Conservation (phyloP, 2,797 vertebrate genomes). For the Myotis findleyi region DNA sequence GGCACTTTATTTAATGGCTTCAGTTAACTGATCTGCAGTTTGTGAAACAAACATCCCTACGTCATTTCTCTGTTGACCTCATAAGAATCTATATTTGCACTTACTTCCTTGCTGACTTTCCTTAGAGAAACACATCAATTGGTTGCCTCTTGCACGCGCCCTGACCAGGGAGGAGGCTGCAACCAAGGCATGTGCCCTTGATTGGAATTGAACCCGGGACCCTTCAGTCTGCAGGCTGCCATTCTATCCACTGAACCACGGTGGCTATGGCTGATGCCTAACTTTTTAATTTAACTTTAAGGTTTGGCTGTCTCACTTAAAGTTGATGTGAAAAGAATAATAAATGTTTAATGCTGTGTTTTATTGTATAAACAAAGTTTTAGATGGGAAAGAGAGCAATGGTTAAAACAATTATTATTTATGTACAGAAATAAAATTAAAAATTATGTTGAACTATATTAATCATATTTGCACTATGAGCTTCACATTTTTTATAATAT, state of each 20-base stretch:
- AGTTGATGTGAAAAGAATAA: not conserved
- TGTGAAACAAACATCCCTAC: not conserved
- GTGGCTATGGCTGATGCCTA: not conserved
- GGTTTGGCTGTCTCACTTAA: not conserved
- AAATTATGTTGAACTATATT: not conserved
- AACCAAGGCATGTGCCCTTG: too few relatives aligned
- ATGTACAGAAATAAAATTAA: not conserved
- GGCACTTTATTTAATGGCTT: not conserved
- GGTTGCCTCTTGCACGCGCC: too few relatives aligned
- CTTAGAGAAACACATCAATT: not conserved
- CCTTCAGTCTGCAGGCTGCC: too few relatives aligned
- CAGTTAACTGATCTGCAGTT: not conserved
- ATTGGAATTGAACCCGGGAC: accelerated
- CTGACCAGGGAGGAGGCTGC: too few relatives aligned
- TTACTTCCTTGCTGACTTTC: not conserved
- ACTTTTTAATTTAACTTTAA: not conserved
- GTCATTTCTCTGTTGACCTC: not conserved
- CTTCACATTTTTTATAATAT: not conserved
- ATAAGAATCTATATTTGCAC: not conserved
- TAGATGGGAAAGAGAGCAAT: not conserved
- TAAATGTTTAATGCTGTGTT: not conserved
- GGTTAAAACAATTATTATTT: not conserved
- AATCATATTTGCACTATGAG: not conserved
- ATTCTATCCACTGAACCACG: too few relatives aligned
- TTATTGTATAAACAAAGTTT: not conserved